These are phyloP conservation scores for Rhizomys pruinosus DNA, from an alignment of 2,113 vertebrate species.

Conservation along the genomic window DNA sequence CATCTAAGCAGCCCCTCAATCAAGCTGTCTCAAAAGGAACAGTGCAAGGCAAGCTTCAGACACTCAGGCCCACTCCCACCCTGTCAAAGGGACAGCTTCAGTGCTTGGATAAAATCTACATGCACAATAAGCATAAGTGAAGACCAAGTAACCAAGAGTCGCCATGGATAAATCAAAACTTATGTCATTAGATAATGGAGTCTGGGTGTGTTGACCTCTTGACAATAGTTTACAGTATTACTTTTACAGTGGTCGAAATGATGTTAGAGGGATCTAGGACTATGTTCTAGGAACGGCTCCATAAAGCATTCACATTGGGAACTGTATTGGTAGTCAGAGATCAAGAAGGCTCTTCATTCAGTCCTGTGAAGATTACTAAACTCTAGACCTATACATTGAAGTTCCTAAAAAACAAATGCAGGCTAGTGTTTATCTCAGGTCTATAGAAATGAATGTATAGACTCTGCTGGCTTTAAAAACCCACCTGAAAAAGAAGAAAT, in stretches of 20 bases:
- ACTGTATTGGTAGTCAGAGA: not conserved
- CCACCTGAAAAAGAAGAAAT: not conserved
- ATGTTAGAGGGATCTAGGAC: not conserved
- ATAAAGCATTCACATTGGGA: not conserved
- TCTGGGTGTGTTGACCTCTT: not conserved
- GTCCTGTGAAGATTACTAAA: not conserved
- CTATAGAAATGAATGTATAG: not conserved
- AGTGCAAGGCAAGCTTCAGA: not conserved
- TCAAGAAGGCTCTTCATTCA: not conserved
- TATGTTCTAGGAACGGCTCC: not conserved
- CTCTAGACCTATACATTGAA: not conserved
- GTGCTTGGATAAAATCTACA: not conserved
- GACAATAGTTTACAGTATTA: not conserved
- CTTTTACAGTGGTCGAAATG: not conserved
- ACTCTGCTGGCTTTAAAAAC: not conserved
- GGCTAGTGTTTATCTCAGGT: not conserved
- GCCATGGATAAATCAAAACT: conserved; percentile 30
- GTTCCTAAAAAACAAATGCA: not conserved
- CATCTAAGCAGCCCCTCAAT: not conserved
- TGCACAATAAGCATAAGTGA: not conserved
- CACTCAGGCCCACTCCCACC: not conserved
- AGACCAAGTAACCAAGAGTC: not conserved
- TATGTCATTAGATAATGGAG: not conserved
- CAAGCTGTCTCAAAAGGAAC: not conserved
- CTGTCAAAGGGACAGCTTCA: not conserved